phyloP scores from a whole-genome alignment of 23 tunicate species.

The Styela plicata region DNA sequence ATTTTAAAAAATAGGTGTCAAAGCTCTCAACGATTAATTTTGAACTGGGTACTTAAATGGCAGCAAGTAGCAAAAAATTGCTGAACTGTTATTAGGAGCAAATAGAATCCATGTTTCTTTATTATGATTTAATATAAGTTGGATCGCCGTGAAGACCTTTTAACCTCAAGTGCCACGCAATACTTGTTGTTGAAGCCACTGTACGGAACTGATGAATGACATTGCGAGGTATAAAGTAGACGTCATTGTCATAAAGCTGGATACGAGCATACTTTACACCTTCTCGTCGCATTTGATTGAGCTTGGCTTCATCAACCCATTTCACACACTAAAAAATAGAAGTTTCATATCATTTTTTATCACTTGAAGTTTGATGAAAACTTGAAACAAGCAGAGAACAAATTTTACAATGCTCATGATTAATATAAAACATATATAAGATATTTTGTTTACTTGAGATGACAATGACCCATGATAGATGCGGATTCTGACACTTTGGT shows the following conservation, averaged over 20 bases:
- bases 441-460: too few relatives aligned
- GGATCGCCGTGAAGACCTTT: slow-evolving; percentile 87
- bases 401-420: too few relatives aligned
- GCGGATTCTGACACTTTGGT: too few relatives aligned
- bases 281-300: slow-evolving; percentile 84
- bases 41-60: background rate
- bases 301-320: slow-evolving; percentile 95
- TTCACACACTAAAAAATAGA: slow-evolving; percentile 77
- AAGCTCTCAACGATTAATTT: too few relatives aligned
- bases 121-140: slow-evolving; percentile 36
- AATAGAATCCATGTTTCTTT: background rate
- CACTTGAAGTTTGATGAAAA: too few relatives aligned
- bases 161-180: slow-evolving; percentile 96
- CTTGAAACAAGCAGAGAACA: too few relatives aligned
- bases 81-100: background rate
- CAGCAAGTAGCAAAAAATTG: background rate
- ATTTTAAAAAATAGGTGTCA: too few relatives aligned
- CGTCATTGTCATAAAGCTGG: slow-evolving; percentile 86
- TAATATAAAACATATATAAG: too few relatives aligned
- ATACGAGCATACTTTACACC: slow-evolving; percentile 68
- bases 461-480: too few relatives aligned
- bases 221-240: slow-evolving; percentile 94
- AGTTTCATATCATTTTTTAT: too few relatives aligned
- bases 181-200: slow-evolving; percentile 77
- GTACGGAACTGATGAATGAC: slow-evolving; percentile 95